Evolutionary conservation across 2,113 vertebrate genomes (phyloP).

Genomic region (Sigmodon hispidus): DNA sequence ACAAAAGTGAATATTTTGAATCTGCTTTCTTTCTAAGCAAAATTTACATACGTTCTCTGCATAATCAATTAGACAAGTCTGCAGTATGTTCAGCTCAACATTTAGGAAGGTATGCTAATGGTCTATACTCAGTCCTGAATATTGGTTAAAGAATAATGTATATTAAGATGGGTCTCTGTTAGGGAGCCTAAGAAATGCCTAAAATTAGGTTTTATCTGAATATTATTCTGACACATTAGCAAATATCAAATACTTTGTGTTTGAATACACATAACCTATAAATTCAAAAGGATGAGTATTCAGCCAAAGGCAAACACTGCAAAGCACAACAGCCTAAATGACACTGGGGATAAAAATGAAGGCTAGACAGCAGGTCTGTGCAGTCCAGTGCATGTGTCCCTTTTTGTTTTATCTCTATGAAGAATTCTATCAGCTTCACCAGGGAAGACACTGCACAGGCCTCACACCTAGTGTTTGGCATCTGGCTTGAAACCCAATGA

Average conservation of each 20-base stretch:
- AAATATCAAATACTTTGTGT: slow-evolving; percentile 5
- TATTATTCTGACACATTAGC: background rate
- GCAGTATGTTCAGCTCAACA: background rate
- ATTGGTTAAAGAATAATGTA: background rate
- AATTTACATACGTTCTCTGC: background rate
- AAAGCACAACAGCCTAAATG: background rate
- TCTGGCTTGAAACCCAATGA: background rate
- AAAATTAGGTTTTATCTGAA: background rate
- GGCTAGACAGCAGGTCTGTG: background rate
- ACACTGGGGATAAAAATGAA: background rate
- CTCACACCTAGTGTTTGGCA: background rate
- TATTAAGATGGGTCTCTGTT: background rate
- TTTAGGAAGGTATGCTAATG: background rate
- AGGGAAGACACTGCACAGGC: slow-evolving; percentile 33
- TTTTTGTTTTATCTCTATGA: background rate
- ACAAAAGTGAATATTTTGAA: slow-evolving; percentile 1
- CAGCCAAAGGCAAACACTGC: background rate
- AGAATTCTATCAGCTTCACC: background rate
- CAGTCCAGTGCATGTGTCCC: background rate
- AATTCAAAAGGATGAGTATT: background rate
- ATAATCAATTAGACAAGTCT: background rate
- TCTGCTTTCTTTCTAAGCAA: background rate
- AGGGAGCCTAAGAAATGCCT: background rate
- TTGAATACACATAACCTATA: background rate
- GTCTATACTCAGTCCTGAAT: background rate